Conservation (phyloP, 2,113 vertebrate species). For the Setophaga kirtlandii region DNA sequence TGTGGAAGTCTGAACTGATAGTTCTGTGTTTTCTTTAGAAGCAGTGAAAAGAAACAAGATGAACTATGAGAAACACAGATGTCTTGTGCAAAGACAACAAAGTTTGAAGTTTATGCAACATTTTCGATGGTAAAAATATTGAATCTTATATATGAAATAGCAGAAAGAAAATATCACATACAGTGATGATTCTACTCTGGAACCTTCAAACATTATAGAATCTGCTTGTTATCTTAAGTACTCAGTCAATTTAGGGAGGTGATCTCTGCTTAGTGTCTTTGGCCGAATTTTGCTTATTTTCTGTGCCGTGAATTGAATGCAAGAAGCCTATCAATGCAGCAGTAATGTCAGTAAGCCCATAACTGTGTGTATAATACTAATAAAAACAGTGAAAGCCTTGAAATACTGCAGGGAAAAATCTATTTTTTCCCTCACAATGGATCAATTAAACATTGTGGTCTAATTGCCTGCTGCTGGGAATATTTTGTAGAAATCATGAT, state of each 20-base stretch:
- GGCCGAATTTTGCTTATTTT: neutral
- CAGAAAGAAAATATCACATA: neutral
- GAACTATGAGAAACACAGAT: neutral
- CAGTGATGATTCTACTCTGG: neutral
- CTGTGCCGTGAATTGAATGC: neutral
- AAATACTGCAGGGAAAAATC: slow-evolving; percentile 36
- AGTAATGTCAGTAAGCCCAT: neutral
- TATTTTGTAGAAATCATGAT: slow-evolving; percentile 26
- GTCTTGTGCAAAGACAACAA: neutral
- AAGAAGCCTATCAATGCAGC: neutral
- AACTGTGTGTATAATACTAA: slow-evolving; percentile 2
- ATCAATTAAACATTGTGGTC: slow-evolving; percentile 64
- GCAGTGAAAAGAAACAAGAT: neutral
- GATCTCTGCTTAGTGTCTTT: neutral
- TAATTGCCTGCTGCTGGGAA: slow-evolving; percentile 21
- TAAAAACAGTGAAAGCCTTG: slow-evolving; percentile 24
- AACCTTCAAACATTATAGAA: neutral
- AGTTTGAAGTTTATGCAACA: neutral
- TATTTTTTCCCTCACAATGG: neutral
- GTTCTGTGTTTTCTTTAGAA: neutral
- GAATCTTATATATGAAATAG: neutral
- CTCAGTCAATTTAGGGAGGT: neutral
- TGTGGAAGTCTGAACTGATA: neutral
- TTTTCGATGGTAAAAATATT: neutral
- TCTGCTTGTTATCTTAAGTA: neutral